Evolutionary conservation across 2,113 vertebrate genomes (phyloP).

Genomic region (Gambusia holbrooki): DNA sequence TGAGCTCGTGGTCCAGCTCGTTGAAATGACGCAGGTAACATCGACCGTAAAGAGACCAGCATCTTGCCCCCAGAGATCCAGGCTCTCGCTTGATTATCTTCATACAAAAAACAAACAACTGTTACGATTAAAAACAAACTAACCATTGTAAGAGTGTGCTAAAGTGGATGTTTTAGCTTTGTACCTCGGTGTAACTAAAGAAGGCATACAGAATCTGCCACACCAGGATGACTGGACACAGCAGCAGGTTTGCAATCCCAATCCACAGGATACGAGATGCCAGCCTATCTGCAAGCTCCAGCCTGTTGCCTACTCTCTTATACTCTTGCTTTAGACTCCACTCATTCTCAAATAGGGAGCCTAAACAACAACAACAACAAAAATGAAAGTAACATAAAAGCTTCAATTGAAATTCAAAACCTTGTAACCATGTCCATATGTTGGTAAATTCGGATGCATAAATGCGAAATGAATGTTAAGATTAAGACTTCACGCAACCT

Average conservation of each 20-base stretch:
- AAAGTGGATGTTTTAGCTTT: background rate
- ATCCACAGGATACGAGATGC: slow-evolving; percentile 97
- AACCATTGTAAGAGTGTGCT: background rate
- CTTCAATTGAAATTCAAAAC: background rate
- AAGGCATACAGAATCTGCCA: slow-evolving; percentile 99
- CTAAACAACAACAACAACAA: slow-evolving; percentile 53
- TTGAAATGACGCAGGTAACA: slow-evolving; percentile 98
- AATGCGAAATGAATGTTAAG: background rate
- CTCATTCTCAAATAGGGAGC: slow-evolving; percentile 95
- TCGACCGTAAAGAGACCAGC: slow-evolving; percentile 97
- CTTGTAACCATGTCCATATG: too few relatives aligned
- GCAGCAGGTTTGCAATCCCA: slow-evolving; percentile 94
- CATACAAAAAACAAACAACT: background rate
- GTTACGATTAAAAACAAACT: background rate
- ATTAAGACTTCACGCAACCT: slow-evolving; percentile 68
- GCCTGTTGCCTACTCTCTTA: slow-evolving; percentile 89
- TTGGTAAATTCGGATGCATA: too few relatives aligned
- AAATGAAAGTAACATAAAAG: background rate
- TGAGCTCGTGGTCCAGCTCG: slow-evolving; percentile 94
- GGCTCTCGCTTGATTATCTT: slow-evolving; percentile 95
- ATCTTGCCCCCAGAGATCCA: slow-evolving; percentile 93
- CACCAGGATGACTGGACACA: slow-evolving; percentile 96
- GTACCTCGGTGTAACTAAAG: slow-evolving; percentile 94
- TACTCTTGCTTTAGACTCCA: slow-evolving; percentile 97
- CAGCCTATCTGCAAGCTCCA: slow-evolving; percentile 93